A percentile compares a stretch with the other conserved stretches of the same genome.
These are phyloP conservation scores for Alectura lathami DNA, from an alignment of 2,113 vertebrate genomes.

Conservation along the genomic window DNA sequence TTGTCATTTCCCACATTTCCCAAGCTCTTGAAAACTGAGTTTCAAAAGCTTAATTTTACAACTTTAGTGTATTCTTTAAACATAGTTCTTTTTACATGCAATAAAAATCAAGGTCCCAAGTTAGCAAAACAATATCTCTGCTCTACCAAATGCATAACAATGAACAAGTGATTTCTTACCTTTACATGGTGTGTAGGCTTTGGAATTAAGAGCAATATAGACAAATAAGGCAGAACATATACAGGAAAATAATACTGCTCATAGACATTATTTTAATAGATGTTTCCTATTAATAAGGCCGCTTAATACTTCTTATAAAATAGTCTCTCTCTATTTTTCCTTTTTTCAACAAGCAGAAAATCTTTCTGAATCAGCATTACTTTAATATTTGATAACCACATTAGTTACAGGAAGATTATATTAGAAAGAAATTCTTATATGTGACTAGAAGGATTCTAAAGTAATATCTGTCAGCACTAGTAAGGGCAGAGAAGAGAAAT, in stretches of 20 bases:
- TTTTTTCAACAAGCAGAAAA: neutral
- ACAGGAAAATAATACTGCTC: neutral
- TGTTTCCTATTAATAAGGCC: neutral
- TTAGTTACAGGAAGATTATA: neutral
- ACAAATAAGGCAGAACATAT: neutral
- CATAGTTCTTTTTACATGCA: neutral
- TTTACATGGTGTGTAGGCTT: neutral
- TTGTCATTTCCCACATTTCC: neutral
- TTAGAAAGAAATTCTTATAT: neutral
- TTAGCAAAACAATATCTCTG: neutral
- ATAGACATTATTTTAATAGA: neutral
- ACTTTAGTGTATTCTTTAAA: neutral
- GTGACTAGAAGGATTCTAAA: neutral
- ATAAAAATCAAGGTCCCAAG: neutral
- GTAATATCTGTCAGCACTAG: neutral
- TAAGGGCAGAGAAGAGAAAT: neutral
- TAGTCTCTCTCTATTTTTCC: neutral
- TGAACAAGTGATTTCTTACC: neutral
- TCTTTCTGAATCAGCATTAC: neutral
- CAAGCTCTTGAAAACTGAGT: too few species aligned
- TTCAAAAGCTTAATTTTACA: neutral
- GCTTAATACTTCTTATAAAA: neutral
- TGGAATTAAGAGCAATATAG: neutral
- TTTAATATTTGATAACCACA: constrained; percentile 13
- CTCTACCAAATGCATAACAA: neutral